These are phyloP conservation scores for Lampris incognitus DNA, from an alignment of 2,113 vertebrate genomes.

Conservation along the genomic window DNA sequence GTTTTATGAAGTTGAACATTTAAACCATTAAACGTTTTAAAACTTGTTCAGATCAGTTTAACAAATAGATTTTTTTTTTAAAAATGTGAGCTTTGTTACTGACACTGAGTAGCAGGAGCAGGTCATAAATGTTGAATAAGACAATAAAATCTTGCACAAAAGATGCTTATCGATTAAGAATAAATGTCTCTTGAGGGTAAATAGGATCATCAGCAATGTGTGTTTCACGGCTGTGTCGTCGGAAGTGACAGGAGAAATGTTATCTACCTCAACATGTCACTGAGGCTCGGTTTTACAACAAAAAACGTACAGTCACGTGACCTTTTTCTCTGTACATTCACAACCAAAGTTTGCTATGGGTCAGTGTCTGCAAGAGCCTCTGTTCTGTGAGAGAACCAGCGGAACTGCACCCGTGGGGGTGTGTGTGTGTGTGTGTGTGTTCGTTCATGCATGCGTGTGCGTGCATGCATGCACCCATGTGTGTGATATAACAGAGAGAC, in stretches of 20 bases:
- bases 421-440: not conserved
- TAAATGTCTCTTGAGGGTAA: conserved; percentile 13
- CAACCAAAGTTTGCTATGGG: conserved; percentile 18
- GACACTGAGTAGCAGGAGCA: conserved; percentile 45
- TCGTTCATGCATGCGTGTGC: conserved; percentile 1
- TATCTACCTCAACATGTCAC: conserved; percentile 73
- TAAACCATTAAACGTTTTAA: conserved; percentile 1
- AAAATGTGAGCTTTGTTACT: conserved; percentile 51
- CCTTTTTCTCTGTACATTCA: conserved; percentile 22
- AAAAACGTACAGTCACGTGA: conserved; percentile 24
- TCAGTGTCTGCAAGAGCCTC: conserved; percentile 8
- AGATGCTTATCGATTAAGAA: not conserved
- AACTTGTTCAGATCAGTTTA: conserved; percentile 36
- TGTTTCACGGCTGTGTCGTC: conserved; percentile 38
- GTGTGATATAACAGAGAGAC: not conserved
- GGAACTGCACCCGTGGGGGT: conserved; percentile 17
- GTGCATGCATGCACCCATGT: not conserved
- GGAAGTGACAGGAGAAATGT: conserved; percentile 52
- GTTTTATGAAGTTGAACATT: conserved; percentile 38
- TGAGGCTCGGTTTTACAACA: conserved; percentile 43
- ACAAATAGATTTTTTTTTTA: conserved; percentile 14
- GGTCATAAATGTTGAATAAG: conserved; percentile 9
- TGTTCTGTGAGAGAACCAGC: conserved; percentile 31
- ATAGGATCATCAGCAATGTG: conserved; percentile 16
- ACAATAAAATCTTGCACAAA: conserved; percentile 8